Percentiles rank a stretch among this genome's conserved stretches.
Evolutionary conservation across 2,113 vertebrate species (phyloP).

Genomic region (Ctenodactylus gundi): DNA sequence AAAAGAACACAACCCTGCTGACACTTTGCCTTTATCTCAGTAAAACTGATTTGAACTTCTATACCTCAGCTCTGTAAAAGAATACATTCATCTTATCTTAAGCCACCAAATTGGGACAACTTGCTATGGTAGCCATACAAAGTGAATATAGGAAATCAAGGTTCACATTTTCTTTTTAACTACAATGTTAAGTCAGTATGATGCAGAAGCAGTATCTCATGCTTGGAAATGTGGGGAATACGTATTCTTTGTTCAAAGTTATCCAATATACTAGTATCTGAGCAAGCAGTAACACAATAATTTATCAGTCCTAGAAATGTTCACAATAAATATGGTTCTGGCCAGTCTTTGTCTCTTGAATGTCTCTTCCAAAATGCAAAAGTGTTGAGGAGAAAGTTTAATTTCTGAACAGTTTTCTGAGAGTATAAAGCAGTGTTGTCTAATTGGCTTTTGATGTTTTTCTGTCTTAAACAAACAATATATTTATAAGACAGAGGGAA

Average conservation of each 20-base stretch:
- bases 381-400: background rate
- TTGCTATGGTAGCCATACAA: background rate
- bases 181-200: background rate
- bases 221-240: background rate
- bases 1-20: background rate
- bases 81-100: background rate
- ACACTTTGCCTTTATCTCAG: background rate
- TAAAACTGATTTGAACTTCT: background rate
- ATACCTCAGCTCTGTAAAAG: background rate
- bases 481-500: background rate
- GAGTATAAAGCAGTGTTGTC: background rate
- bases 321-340: background rate
- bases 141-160: background rate
- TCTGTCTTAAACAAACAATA: background rate
- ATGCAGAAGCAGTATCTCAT: background rate
- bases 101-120: background rate
- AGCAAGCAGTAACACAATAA: background rate
- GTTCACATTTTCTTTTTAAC: background rate
- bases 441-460: background rate
- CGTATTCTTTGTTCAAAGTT: background rate
- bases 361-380: background rate
- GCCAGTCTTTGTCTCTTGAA: background rate
- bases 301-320: background rate
- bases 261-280: background rate
- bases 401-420: background rate